These are phyloP conservation scores for Mactromeris polynyma DNA, from an alignment of 2,888 invertebrate genomes.

Conservation along the genomic window DNA sequence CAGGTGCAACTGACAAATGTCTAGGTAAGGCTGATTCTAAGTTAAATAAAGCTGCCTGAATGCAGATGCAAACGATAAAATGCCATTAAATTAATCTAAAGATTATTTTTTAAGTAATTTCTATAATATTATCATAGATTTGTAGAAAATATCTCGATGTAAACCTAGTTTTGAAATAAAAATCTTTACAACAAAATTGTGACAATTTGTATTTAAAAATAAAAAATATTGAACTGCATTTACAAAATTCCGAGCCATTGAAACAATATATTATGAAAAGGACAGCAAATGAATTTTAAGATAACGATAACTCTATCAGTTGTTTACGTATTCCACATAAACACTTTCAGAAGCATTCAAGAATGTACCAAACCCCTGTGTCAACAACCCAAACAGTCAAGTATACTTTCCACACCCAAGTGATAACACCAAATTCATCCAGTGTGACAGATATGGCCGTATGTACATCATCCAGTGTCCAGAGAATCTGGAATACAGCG, in stretches of 20 bases:
- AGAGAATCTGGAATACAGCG: slow-evolving; percentile 68
- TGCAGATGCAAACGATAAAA: too few relatives aligned
- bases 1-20: slow-evolving; percentile 60
- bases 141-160: too few relatives aligned
- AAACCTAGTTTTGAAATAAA: too few relatives aligned
- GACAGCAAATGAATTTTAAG: too few relatives aligned
- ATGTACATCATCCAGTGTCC: slow-evolving; percentile 82
- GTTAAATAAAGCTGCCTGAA: not conserved
- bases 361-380: slow-evolving; percentile 77
- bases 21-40: slow-evolving; percentile 45
- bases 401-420: slow-evolving; percentile 77
- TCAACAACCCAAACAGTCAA: slow-evolving; percentile 65
- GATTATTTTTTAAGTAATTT: too few relatives aligned
- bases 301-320: not conserved
- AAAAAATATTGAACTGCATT: not conserved
- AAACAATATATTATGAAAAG: too few relatives aligned
- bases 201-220: too few relatives aligned
- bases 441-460: slow-evolving; percentile 77
- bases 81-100: too few relatives aligned
- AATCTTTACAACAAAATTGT: too few relatives aligned
- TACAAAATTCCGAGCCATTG: not conserved
- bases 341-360: slow-evolving; percentile 71
- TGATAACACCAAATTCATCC: slow-evolving; percentile 77
- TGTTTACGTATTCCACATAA: too few relatives aligned
- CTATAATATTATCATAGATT: too few relatives aligned